Evolutionary conservation across 2,113 vertebrate species (phyloP), one percentile per base, ranked within the genome.

Genomic region (Synodontis membranacea): DNA sequence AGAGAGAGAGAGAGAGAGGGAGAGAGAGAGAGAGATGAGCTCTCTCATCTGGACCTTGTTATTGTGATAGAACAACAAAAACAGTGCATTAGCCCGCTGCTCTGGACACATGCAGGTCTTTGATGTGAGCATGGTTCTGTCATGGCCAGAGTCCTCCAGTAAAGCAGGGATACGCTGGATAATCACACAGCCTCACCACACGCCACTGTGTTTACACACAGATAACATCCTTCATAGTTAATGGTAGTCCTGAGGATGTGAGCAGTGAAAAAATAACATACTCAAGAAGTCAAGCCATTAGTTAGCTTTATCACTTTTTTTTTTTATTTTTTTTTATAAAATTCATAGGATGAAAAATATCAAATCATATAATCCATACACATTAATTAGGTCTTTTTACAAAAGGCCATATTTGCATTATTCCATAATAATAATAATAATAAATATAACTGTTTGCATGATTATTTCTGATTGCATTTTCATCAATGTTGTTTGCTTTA

Each of bases 31-130:
- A 84, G 81, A 80, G 84, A 85, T 84, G 88, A 86, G 81, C 81
- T 89, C 93, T 95, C 93, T 95, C 93, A 94, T 94, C 93, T 93
- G 94, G 94, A 93, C 92, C 91, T 92, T 94, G 93, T 93, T 94
- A 94, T 94, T 95, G 93, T 93, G 92, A 92, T 92, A 89, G 90
- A 89, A 92, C 94, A 93, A 94, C 94, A 94, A 89, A 95, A 94
- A 94, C 93, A 88, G 85, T 94, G 93, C 94, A 94, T 94, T 94
- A 94, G 93, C 92, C 93, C 86, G 86, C 91, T 92, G 91, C 90
- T 89, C 84, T 89, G 92, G 91, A 93, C 90, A 91, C 89, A 89
- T 90, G 83, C 86, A 80, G 89, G 81, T 92, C 94, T 95, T 95
- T 95, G 94, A 95, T 94, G 94, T 94, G 90, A 93, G 92, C 92